A percentile compares a stretch with the other conserved stretches of the same genome.
These are phyloP conservation scores for Periophthalmodon schlosseri DNA, from an alignment of 2,113 vertebrate species.

Conservation along the genomic window DNA sequence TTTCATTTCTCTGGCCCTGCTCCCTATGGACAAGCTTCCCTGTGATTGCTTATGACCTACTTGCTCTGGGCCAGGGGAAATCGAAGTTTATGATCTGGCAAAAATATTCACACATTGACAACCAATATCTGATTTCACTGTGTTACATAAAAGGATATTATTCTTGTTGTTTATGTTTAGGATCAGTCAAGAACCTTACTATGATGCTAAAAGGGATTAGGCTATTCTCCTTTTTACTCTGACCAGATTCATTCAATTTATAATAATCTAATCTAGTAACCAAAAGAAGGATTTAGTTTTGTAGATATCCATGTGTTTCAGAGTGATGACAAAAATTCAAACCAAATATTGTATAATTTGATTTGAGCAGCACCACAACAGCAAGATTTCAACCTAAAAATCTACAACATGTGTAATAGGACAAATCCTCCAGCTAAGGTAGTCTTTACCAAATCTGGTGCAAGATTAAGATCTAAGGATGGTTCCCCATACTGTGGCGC, in stretches of 20 bases:
- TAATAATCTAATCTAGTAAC: background rate
- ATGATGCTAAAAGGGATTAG: no score
- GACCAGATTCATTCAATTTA: background rate
- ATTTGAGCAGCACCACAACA: no score
- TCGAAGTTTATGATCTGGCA: constrained; percentile 34
- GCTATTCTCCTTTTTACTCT: no score
- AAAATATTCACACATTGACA: constrained; percentile 28
- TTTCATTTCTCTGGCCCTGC: constrained; percentile 55
- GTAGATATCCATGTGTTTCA: no score
- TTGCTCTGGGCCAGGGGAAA: constrained; percentile 39
- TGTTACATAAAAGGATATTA: background rate
- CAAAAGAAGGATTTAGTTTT: background rate
- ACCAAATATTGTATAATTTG: no score
- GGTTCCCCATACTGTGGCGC: no score
- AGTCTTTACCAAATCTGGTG: no score
- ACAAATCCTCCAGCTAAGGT: no score
- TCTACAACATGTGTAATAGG: no score
- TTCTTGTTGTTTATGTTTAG: background rate
- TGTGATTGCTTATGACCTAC: constrained; percentile 58
- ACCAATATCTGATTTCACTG: background rate
- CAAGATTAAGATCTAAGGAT: no score
- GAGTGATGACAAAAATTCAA: no score
- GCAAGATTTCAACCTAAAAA: no score
- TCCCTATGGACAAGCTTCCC: constrained; percentile 61
- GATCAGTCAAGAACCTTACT: background rate